These are phyloP conservation scores for Ornithorhynchus anatinus DNA, from an alignment of 2,113 vertebrate species.

Conservation along the genomic window DNA sequence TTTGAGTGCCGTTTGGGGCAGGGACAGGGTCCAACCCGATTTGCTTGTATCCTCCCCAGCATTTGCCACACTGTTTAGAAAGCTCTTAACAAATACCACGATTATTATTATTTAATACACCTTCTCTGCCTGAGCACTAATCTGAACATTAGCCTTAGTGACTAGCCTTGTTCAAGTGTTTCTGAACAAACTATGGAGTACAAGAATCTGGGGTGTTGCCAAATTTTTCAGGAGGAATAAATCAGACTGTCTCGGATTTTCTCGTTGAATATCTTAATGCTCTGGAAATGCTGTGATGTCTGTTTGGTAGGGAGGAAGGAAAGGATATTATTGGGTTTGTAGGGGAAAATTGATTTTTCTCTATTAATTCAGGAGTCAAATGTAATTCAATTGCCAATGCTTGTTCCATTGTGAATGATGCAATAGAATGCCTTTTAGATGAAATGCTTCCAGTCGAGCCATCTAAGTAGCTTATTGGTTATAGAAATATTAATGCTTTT, in stretches of 20 bases:
- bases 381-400: not conserved
- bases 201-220: not conserved
- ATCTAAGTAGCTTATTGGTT: not conserved
- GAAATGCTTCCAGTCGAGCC: not conserved
- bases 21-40: too few species aligned
- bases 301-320: not conserved
- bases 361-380: not conserved
- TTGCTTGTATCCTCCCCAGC: too few species aligned
- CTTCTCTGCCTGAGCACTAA: too few species aligned
- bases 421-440: not conserved
- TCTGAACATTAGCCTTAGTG: too few species aligned
- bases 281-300: constrained; percentile 24
- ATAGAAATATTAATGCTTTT: not conserved
- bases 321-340: constrained; percentile 7
- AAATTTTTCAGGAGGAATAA: not conserved
- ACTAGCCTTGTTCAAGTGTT: too few species aligned
- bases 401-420: constrained; percentile 8
- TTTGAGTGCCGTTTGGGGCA: too few species aligned
- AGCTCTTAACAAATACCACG: too few species aligned
- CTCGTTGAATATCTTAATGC: constrained; percentile 24
- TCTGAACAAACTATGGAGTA: too few species aligned
- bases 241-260: constrained; percentile 18
- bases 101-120: too few species aligned
- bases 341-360: not conserved
- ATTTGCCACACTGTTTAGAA: too few species aligned